A percentile compares a stretch with the other conserved stretches of the same genome.
phyloP scores from a whole-genome alignment of 1,140 invertebrate genomes.

The Tetramorium alpestre region DNA sequence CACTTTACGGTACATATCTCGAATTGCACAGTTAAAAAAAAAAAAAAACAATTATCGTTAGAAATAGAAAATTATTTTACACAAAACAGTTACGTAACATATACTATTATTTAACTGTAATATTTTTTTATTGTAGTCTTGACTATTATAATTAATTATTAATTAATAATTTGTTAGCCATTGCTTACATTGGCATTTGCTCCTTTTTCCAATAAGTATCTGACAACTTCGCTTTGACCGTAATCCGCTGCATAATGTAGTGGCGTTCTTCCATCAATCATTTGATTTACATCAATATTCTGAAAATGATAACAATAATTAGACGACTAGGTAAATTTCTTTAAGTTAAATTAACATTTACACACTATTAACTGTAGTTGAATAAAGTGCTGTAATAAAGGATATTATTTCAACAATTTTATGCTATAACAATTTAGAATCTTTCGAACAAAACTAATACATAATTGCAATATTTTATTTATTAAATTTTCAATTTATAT shows the following conservation, averaged over 20 bases:
- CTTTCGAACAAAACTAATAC: not conserved
- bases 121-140: not conserved
- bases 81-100: not conserved
- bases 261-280: slow-evolving; percentile 94
- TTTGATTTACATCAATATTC: slow-evolving; percentile 94
- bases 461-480: not conserved
- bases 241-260: slow-evolving; percentile 98
- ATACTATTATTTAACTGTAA: not conserved
- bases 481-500: not conserved
- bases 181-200: slow-evolving; percentile 95
- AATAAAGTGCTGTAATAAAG: not conserved
- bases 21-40: not conserved
- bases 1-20: not conserved
- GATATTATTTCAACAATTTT: not conserved
- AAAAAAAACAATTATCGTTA: not conserved
- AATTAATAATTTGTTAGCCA: not conserved
- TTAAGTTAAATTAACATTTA: not conserved
- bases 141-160: not conserved
- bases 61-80: not conserved
- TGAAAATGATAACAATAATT: slow-evolving; percentile 81
- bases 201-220: slow-evolving; percentile 95
- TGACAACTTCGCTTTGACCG: slow-evolving; percentile 95
- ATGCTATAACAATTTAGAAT: not conserved
- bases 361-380: not conserved
- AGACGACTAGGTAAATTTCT: not conserved